Evolutionary conservation across 2,888 invertebrate species (phyloP), one percentile per base, ranked within the genome.

Genomic region (Steromphala cineraria): DNA sequence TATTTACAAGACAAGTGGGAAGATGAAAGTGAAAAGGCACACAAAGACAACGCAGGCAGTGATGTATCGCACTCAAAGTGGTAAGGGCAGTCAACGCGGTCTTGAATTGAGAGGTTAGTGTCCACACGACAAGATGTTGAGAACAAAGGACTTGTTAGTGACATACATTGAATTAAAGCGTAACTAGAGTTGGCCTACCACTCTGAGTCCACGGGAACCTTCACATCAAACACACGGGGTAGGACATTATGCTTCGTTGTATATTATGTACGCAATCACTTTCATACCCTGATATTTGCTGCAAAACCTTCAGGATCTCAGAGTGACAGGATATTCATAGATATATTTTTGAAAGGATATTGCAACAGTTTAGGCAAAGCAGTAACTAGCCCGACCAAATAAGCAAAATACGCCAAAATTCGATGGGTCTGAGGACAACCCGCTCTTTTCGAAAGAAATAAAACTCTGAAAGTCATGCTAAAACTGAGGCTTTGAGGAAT

Each of bases 391-490:
- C 71, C 71, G 71, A 71, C 71, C 71, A 71, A 28, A 40, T 46
- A 71, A 71, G 71, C 71, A 71, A 71, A 71, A 71, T 71, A 71
- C 36, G 71, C 71, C 71, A 40, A 46, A 28, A 62, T 62, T 24
- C 24, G 62, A 46, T 28, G 62, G 62, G 62, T 28, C 28, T 28
- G 62, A 62, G 28, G 24, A 13, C 28, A 46, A 28, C 62, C 62
- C 62, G 21, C 62, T 62, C 46, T 71, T 71, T 31, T 31, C 40
- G 36, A 19, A 19, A 71, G 71, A 71, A 71, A 71, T 71, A 71
- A 71, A 67, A 67, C 67, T 67, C 31, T 67, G 67, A 67, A 71
- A 71, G 31, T 71, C 71, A 71, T 71, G 71, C 71, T 71, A 71
- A 36, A 19, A 36, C 19, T 19, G 71, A 71, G 40, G 71, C 31